phyloP scores from a whole-genome alignment of 1,140 invertebrate genomes.

The Lasioglossum baleicum region DNA sequence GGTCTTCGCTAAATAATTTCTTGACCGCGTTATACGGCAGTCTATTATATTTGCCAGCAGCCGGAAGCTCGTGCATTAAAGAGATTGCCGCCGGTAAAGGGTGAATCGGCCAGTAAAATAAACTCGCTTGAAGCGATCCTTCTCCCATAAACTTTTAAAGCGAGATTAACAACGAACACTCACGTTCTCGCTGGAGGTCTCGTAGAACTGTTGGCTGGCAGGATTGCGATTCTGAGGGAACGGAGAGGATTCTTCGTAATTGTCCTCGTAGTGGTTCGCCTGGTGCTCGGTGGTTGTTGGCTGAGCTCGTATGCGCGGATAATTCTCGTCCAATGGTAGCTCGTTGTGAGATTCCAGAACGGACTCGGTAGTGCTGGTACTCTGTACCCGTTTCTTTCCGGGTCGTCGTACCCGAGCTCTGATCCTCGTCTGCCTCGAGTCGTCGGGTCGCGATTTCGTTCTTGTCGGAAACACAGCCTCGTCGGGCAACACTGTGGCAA shows the following conservation, averaged over 20 bases:
- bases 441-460: constrained; percentile 51
- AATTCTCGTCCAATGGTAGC: constrained; percentile 75
- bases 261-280: constrained; percentile 60
- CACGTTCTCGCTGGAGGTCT: constrained; percentile 57
- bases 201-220: constrained; percentile 37
- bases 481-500: constrained; percentile 55
- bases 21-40: too few relatives aligned
- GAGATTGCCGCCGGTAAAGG: too few relatives aligned
- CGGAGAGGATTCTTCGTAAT: constrained; percentile 49
- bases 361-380: constrained; percentile 69
- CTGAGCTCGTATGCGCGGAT: constrained; percentile 63
- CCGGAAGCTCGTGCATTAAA: too few relatives aligned
- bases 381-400: constrained; percentile 62
- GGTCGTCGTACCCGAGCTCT: constrained; percentile 68
- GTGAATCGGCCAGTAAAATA: too few relatives aligned
- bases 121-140: too few relatives aligned
- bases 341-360: constrained; percentile 72
- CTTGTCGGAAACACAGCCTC: constrained; percentile 60
- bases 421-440: constrained; percentile 57
- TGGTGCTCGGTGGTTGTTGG: constrained; percentile 21
- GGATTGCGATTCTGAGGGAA: constrained; percentile 22
- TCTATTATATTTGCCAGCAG: too few relatives aligned
- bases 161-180: constrained; percentile 30
- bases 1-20: too few relatives aligned
- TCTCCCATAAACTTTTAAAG: too few relatives aligned